phyloP scores from a whole-genome alignment of 2,888 invertebrate genomes.

The Agrotis clavis region DNA sequence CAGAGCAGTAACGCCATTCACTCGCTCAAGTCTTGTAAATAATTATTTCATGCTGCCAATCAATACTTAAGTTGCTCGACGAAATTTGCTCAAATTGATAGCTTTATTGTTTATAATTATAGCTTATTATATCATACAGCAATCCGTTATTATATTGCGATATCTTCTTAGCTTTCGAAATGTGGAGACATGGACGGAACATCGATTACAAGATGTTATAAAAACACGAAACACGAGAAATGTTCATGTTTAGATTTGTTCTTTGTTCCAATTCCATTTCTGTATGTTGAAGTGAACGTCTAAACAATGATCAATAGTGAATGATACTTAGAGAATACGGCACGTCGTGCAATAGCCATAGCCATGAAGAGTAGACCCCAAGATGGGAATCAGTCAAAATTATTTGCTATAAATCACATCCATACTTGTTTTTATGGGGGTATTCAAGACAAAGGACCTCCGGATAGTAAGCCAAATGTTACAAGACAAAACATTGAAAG shows the following conservation, averaged over 20 bases:
- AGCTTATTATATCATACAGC: conserved; percentile 24
- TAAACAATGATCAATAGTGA: background rate
- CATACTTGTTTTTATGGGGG: background rate
- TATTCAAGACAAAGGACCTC: conserved; percentile 6
- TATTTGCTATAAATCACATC: background rate
- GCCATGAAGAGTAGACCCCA: background rate
- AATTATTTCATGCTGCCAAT: conserved; percentile 24
- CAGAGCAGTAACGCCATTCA: conserved; percentile 7
- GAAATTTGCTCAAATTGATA: conserved; percentile 23
- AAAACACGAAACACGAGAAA: background rate
- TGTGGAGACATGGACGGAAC: background rate
- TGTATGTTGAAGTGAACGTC: background rate
- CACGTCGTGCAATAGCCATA: background rate
- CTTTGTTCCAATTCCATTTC: background rate
- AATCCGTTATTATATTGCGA: conserved; percentile 12
- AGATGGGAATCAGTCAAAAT: background rate
- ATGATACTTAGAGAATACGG: background rate
- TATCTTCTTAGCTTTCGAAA: conserved; percentile 34
- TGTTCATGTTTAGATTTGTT: background rate
- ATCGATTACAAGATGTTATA: background rate
- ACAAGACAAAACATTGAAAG: background rate
- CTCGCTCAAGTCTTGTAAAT: conserved; percentile 13
- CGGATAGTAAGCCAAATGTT: background rate
- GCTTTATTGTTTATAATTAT: conserved; percentile 40
- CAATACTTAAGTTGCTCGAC: conserved; percentile 23